Evolutionary conservation across 2,888 invertebrate species (phyloP).

Genomic region (Spialia ferax): DNA sequence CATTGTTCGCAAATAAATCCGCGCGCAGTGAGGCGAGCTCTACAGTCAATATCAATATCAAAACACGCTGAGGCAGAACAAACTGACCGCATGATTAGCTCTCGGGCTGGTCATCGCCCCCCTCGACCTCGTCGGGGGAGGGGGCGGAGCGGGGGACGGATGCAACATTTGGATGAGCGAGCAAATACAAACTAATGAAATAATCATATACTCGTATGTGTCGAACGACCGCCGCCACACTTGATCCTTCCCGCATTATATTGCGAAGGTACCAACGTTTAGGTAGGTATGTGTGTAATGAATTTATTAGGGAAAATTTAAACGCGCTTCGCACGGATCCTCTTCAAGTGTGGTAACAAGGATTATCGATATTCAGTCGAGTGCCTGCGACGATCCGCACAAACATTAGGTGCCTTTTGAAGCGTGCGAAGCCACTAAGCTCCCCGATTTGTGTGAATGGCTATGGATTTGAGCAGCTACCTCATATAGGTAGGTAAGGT

Average conservation of each 20-base stretch:
- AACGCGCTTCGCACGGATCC: conserved; percentile 20
- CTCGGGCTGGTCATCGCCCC: conserved; percentile 82
- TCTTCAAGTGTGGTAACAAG: conserved; percentile 53
- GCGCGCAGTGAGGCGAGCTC: conserved; percentile 80
- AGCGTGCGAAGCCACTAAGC: conserved; percentile 58
- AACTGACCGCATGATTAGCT: conserved; percentile 87
- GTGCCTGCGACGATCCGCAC: conserved; percentile 63
- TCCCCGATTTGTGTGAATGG: conserved; percentile 60
- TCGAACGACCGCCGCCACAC: conserved; percentile 70
- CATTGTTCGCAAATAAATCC: conserved; percentile 86
- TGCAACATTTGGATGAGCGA: conserved; percentile 81
- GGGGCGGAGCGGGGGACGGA: conserved; percentile 52
- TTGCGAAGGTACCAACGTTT: conserved; percentile 40
- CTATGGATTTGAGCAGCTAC: conserved; percentile 45
- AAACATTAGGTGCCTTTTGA: conserved; percentile 64
- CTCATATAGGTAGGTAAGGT: too few relatives aligned
- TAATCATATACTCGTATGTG: conserved; percentile 87
- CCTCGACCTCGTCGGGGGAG: conserved; percentile 50
- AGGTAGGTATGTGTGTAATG: conserved; percentile 7
- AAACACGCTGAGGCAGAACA: conserved; percentile 86
- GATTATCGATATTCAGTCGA: conserved; percentile 70
- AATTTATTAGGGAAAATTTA: conserved; percentile 27
- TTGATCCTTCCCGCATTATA: conserved; percentile 69
- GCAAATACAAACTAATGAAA: conserved; percentile 85
- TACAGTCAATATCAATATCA: conserved; percentile 86